Base-by-base conservation (phyloP, 2,113 vertebrate species). In the Cochlearius cochlearius region DNA sequence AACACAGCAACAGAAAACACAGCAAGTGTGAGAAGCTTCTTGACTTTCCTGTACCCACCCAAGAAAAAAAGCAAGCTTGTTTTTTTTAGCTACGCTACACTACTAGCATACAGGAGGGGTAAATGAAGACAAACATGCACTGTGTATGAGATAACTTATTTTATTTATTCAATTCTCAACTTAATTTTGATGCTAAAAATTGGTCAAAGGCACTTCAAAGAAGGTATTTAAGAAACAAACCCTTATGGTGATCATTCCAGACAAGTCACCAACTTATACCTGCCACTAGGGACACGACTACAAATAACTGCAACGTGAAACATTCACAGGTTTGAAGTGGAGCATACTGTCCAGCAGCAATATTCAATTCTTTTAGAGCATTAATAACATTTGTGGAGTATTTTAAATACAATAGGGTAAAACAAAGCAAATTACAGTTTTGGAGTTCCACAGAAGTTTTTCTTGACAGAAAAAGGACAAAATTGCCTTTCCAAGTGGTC, bases 161-260 rank as follows among this genome's bases (percentile, higher is more conserved):
- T 96, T 97, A 97, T 97, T 97, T 96, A 81, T 94, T 92, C 74
- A 94, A 26, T 88, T 96, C 32, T 95, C 90, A 95, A 86, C 91
- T 77, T 89, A 97, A 96, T 93, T 96, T 92, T 87, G 83, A 97
- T 94, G 91, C 88, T 97, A 96, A 94, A 97, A 93, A 93, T 93
- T 72, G 27, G 64, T 95, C 83, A 95, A 97, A 97, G 96, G 97
- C 97, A 97, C 97, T 97, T 97, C 80, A 94, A 96, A 95, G 69
- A 94, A 94, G 67, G 58, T 93, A 95, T 63, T 94, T 66, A 75
- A 90, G 87, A 96, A 96, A 92, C 55, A 95, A 91, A 92, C 72
- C 49, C 43, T 92, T 93, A 94, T 11, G 53, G 86, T 91, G 77
- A 91, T 85, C 90, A 95, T 78, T 93, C 92, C 86, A 86, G 39